Percentiles rank a stretch among this genome's conserved stretches.
These are phyloP conservation scores for Jacana jacana DNA, from an alignment of 2,113 vertebrate genomes.

Conservation along the genomic window DNA sequence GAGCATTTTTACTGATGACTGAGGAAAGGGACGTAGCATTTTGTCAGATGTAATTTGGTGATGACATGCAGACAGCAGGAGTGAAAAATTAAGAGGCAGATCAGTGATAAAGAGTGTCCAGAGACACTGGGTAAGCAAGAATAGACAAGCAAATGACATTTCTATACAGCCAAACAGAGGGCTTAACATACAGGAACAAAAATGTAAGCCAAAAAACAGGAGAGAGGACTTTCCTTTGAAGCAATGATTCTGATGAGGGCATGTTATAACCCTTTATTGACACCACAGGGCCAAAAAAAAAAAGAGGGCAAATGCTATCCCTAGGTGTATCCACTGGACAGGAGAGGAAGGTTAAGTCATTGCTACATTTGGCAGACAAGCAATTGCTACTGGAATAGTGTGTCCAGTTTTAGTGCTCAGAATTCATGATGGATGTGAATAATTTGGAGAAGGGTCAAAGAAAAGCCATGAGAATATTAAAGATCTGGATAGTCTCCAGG, in stretches of 20 bases:
- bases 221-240: not conserved
- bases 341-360: not conserved
- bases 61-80: not conserved
- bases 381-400: slow-evolving; percentile 2
- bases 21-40: not conserved
- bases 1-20: not conserved
- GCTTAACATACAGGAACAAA: not conserved
- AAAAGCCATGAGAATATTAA: slow-evolving; percentile 61
- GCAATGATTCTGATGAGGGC: not conserved
- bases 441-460: slow-evolving; percentile 50
- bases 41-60: not conserved
- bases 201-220: not conserved
- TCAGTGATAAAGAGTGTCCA: not conserved
- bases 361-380: not conserved
- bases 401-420: slow-evolving; percentile 8
- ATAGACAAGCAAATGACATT: not conserved
- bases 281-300: not conserved
- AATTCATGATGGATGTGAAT: slow-evolving; percentile 38
- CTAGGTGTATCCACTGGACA: not conserved
- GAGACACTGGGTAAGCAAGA: not conserved
- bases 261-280: not conserved
- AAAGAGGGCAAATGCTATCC: not conserved
- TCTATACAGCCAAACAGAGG: not conserved
- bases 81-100: not conserved
- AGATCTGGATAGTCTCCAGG: slow-evolving; percentile 45